phyloP scores from a whole-genome alignment of 2,888 invertebrate species.

The Didymodactylos carnosus region DNA sequence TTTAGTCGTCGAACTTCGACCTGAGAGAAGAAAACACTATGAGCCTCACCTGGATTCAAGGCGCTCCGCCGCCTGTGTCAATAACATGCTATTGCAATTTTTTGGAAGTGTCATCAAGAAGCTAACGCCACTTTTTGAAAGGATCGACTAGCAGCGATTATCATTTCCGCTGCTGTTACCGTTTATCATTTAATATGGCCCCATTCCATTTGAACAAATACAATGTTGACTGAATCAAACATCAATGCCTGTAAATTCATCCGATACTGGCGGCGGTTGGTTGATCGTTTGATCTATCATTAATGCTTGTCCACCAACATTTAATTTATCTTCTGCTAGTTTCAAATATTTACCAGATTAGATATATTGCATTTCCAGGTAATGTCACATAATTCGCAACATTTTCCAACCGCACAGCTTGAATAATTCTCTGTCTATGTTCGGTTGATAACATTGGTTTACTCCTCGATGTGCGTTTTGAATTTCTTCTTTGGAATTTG shows the following conservation, averaged over 20 bases:
- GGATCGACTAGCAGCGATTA: no score
- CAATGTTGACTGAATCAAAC: neutral
- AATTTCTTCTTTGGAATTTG: no score
- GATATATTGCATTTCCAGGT: neutral
- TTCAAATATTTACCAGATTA: neutral
- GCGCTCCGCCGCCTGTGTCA: no score
- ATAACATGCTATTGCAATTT: no score
- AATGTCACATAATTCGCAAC: neutral
- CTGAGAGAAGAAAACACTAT: no score
- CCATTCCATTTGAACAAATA: neutral
- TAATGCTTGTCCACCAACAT: neutral
- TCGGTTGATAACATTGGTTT: neutral
- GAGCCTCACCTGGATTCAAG: no score
- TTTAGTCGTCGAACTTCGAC: no score
- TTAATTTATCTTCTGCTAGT: neutral
- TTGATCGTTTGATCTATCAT: neutral
- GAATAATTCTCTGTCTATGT: neutral
- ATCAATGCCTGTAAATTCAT: neutral
- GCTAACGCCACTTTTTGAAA: no score
- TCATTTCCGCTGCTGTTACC: neutral
- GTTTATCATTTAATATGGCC: neutral
- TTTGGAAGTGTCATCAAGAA: no score
- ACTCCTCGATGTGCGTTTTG: no score
- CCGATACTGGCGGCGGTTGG: neutral
- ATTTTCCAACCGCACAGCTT: neutral